These are phyloP conservation scores for Emydoidea blandingii DNA, from an alignment of 2,797 vertebrate genomes.

Conservation along the genomic window DNA sequence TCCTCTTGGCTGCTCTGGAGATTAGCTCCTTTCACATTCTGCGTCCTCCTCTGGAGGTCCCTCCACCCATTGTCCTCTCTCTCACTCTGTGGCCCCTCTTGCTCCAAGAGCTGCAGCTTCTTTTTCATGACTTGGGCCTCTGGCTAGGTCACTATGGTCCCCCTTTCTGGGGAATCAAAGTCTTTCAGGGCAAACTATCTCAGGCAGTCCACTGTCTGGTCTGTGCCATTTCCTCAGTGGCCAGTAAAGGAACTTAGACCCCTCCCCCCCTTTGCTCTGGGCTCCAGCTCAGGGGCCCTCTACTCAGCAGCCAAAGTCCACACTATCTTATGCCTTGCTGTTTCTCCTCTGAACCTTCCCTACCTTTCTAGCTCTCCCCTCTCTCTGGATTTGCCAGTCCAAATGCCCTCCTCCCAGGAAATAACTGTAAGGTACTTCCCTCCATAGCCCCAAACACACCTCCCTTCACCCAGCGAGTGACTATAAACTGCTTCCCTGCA, in stretches of 20 bases:
- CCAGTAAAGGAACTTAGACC: neutral
- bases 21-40: neutral
- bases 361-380: neutral
- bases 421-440: neutral
- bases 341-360: neutral
- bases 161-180: neutral
- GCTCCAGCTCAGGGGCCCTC: neutral
- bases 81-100: neutral
- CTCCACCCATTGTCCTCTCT: neutral
- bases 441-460: neutral
- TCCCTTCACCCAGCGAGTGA: neutral
- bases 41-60: no score
- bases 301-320: neutral
- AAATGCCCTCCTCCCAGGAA: neutral
- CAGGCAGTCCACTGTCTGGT: neutral
- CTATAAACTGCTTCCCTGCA: neutral
- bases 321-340: neutral
- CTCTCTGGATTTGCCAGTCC: neutral
- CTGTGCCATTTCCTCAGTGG: neutral
- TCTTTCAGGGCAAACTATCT: neutral
- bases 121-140: neutral
- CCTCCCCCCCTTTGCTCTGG: neutral
- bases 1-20: neutral
- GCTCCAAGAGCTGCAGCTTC: neutral
- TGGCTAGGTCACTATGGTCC: neutral